Base-by-base conservation (phyloP, 1,140 invertebrate genomes). In the Aphaenogaster floridana region DNA sequence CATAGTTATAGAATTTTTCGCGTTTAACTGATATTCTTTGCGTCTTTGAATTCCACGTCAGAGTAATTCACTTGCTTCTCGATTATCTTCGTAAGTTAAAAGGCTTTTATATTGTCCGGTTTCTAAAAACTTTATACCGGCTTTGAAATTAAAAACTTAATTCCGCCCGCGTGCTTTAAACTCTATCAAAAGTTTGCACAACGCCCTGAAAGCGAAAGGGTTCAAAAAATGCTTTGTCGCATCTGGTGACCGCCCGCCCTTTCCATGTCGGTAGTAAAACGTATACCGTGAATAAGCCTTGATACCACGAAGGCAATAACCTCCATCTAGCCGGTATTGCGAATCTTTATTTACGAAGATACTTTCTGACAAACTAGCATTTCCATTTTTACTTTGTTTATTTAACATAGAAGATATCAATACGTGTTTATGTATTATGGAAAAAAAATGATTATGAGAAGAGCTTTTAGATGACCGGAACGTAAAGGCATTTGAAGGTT, bases 181-280 rank as follows among this genome's bases (percentile, higher is more conserved):
- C 54, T 72, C 57, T 84, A 84, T 84, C 76, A 84, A 84, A 84
- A 84, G 54, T 84, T 84, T 84, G 42, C 68, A 15, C 80, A 28
- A 42, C 42, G 39, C n/a, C 15, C 42, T 11, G 54, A 74, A 84
- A 39, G 69, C 42, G 68, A 80, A 86, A 77, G 74, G 69, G 77
- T 72, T 83, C 72, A 59, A 63, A 89, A 89, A 59, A 69, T 74
- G 66, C 80, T 88, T 84, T 86, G 69, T 86, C 71, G 68, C 63
- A 59, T 80, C 72, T 80, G 17, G 9, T 45, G 71, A 72, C 61
- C 69, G 48, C 64, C 84, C 84, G 69, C 57, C 86, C 74, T 88
- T 77, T 88, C 72, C 57, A 15, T 89, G 86, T 84, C 42, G 8
- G 15, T 36, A 76, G 57, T 63, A 74, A 61, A 84, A 48, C 54